phyloP scores from a whole-genome alignment of 2,888 invertebrate species.

The Oxyscelio sp. region DNA sequence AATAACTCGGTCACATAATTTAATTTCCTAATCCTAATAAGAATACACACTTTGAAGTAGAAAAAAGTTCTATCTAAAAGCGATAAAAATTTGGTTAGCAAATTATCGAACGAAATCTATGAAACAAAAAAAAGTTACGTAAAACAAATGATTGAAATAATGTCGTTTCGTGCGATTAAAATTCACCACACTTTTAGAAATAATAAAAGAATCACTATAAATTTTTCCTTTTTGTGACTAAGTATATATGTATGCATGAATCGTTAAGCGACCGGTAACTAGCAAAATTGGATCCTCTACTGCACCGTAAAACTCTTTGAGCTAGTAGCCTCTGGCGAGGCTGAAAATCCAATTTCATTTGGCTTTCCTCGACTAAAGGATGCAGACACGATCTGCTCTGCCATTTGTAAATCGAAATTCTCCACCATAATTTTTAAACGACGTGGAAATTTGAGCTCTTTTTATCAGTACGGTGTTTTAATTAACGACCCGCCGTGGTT shows the following conservation, averaged over 20 bases:
- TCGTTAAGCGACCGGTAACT: constrained; percentile 75
- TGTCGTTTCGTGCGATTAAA: constrained; percentile 3
- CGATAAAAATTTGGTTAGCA: no score
- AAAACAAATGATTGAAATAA: constrained; percentile 9
- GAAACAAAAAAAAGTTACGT: neutral
- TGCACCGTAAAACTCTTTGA: constrained; percentile 79
- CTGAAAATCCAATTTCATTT: constrained; percentile 81
- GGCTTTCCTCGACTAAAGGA: constrained; percentile 73
- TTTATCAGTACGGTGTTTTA: constrained; percentile 28
- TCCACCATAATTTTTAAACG: constrained; percentile 63
- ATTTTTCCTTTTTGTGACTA: constrained; percentile 46
- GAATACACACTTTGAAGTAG: no score
- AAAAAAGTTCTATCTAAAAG: no score
- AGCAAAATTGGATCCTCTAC: constrained; percentile 74
- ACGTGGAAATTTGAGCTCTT: constrained; percentile 5
- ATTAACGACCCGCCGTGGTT: constrained; percentile 16
- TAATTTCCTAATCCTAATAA: no score
- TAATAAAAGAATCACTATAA: constrained; percentile 50
- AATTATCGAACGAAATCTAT: no score
- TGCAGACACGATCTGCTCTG: constrained; percentile 66
- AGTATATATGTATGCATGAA: constrained; percentile 70
- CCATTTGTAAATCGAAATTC: constrained; percentile 68
- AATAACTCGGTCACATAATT: no score
- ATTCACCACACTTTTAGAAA: constrained; percentile 18
- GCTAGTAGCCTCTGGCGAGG: constrained; percentile 79